Conservation (phyloP, 2,113 vertebrate species). For the Pterocles gutturalis region DNA sequence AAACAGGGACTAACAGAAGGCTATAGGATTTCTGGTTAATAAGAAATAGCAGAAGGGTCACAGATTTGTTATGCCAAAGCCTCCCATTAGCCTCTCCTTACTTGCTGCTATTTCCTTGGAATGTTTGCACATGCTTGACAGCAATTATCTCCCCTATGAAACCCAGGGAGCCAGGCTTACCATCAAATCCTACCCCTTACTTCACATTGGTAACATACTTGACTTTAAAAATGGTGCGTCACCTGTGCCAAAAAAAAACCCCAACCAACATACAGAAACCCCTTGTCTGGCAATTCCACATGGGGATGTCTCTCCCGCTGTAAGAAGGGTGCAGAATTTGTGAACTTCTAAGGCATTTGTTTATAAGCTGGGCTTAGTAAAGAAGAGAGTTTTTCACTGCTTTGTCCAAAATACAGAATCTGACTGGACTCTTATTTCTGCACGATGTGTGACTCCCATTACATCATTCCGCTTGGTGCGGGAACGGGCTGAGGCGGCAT, state of each 20-base stretch:
- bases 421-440: conserved; percentile 20
- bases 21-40: background rate
- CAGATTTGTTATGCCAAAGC: background rate
- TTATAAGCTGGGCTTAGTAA: background rate
- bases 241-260: background rate
- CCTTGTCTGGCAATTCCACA: background rate
- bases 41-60: background rate
- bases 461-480: background rate
- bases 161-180: background rate
- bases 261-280: background rate
- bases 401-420: background rate
- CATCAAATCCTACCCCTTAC: conserved; percentile 31
- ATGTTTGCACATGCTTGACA: background rate
- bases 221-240: background rate
- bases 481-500: background rate
- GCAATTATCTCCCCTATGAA: background rate
- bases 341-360: background rate
- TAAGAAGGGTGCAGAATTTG: background rate
- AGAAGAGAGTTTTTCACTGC: background rate
- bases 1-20: background rate
- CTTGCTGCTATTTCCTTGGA: background rate
- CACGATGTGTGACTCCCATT: background rate
- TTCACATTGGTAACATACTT: background rate
- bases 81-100: background rate
- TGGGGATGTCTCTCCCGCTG: accelerated